phyloP scores from a whole-genome alignment of 1,140 invertebrate genomes.

The Heterodera schachtii region DNA sequence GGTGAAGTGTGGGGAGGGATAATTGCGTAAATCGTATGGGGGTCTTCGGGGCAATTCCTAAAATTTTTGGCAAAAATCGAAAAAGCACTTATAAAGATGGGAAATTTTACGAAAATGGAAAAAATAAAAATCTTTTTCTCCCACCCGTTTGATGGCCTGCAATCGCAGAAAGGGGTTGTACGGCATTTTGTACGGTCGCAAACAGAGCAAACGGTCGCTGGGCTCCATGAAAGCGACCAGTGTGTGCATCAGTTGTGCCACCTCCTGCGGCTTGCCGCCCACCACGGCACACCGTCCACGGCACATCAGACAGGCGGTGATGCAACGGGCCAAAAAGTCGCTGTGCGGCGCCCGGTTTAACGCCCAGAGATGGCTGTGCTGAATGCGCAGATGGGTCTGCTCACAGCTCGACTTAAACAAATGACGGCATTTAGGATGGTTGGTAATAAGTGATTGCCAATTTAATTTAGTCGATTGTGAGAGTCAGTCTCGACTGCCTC shows the following conservation, averaged over 20 bases:
- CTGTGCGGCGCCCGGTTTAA: neutral
- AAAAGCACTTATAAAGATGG: too few species aligned
- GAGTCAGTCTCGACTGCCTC: too few species aligned
- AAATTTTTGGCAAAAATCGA: too few species aligned
- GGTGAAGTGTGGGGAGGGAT: too few species aligned
- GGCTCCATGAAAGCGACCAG: constrained; percentile 33
- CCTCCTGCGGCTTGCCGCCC: constrained; percentile 30
- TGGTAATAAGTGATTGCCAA: too few species aligned
- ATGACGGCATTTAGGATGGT: too few species aligned
- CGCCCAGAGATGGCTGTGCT: constrained; percentile 34
- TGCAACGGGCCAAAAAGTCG: constrained; percentile 28
- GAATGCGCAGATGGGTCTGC: constrained; percentile 17
- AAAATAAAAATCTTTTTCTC: too few species aligned
- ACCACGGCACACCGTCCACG: constrained; percentile 37
- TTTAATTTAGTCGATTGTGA: too few species aligned
- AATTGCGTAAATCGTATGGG: too few species aligned
- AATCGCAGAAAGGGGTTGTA: constrained; percentile 38
- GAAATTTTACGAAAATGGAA: too few species aligned
- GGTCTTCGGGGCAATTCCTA: too few species aligned
- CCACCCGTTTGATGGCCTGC: constrained; percentile 42
- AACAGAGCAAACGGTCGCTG: constrained; percentile 30
- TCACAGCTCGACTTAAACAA: neutral
- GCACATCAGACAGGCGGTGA: constrained; percentile 40
- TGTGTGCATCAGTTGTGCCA: constrained; percentile 33
- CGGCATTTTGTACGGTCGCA: constrained; percentile 31